Evolutionary conservation across 1,140 invertebrate genomes (phyloP).

Genomic region (Rhagoletis pomonella): DNA sequence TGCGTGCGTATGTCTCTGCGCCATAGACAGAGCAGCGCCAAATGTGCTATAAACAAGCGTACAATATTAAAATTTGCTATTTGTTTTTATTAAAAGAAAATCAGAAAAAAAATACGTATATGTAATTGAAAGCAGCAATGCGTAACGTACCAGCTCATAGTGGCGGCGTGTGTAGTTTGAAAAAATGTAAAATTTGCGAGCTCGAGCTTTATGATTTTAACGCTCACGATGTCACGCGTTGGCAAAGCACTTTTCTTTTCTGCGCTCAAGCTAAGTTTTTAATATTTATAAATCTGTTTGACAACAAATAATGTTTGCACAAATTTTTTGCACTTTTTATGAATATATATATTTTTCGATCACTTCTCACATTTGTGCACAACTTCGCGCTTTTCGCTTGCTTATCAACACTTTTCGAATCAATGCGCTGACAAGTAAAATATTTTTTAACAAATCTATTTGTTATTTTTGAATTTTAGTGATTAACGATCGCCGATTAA

Average conservation of each 20-base stretch:
- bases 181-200: no score
- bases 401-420: neutral
- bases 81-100: neutral
- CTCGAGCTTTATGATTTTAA: neutral
- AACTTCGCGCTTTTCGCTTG: neutral
- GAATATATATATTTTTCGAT: no score
- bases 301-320: neutral
- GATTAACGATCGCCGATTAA: neutral
- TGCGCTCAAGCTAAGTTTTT: neutral
- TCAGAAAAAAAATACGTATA: no score
- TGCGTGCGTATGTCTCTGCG: neutral
- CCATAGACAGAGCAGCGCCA: neutral
- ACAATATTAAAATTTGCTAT: neutral
- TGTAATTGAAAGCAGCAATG: neutral
- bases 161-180: neutral
- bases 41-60: neutral
- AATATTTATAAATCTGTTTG: neutral
- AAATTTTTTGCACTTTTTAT: neutral
- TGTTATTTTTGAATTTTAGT: neutral
- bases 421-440: no score
- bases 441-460: neutral
- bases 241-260: neutral
- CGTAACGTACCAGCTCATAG: constrained; percentile 8
- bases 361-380: neutral
- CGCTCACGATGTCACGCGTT: neutral